Conservation (phyloP, 2,797 vertebrate genomes). For the Artibeus lituratus region DNA sequence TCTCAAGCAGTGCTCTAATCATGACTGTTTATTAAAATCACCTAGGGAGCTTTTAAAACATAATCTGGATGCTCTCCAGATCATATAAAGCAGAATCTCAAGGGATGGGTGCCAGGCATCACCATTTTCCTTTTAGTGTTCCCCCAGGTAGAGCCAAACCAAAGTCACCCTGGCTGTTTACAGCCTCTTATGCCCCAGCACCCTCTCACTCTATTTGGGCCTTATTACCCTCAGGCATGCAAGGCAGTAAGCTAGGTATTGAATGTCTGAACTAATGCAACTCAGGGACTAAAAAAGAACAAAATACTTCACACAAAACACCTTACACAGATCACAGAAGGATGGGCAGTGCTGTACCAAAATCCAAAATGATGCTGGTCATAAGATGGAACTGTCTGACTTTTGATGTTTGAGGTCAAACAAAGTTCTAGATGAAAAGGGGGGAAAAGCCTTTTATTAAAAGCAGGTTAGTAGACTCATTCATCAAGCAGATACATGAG, state of each 20-base stretch:
- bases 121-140: background rate
- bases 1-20: background rate
- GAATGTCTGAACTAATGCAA: background rate
- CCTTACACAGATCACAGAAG: constrained; percentile 94
- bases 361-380: constrained; percentile 94
- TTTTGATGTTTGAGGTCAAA: constrained; percentile 96
- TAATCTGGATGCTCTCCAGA: background rate
- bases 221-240: background rate
- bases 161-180: background rate
- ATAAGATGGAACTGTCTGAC: constrained; percentile 90
- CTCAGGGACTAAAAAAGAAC: background rate
- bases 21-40: background rate
- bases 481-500: background rate
- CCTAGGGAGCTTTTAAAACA: background rate
- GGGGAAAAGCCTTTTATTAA: background rate
- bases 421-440: constrained; percentile 87
- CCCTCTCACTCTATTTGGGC: background rate
- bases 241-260: background rate
- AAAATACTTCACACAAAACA: background rate
- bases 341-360: constrained; percentile 93
- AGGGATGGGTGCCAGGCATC: background rate
- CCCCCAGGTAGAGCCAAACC: background rate
- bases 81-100: constrained; percentile 9
- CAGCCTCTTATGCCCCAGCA: background rate
- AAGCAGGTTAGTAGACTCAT: constrained; percentile 37